These are phyloP conservation scores for Porites cylindrica DNA, from an alignment of 92 coral and sea anemone genomes.

Conservation along the genomic window DNA sequence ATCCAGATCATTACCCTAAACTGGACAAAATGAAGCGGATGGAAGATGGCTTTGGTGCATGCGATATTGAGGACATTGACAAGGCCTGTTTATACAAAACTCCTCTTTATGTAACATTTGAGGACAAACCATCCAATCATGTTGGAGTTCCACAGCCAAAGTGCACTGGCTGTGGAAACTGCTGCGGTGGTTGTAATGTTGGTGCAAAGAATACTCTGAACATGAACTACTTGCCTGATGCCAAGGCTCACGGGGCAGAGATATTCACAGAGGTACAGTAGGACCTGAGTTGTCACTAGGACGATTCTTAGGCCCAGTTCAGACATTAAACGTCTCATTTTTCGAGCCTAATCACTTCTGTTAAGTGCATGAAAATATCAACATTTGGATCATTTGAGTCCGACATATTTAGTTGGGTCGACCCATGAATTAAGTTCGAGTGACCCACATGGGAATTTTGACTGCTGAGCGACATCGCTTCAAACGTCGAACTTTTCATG, in stretches of 20 bases:
- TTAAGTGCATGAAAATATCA: no score
- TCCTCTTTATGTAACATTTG: conserved; percentile 71
- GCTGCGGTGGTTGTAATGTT: conserved; percentile 79
- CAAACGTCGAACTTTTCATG: conserved; percentile 80
- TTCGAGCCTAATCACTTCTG: no score
- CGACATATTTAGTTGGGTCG: no score
- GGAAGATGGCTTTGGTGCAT: conserved; percentile 32
- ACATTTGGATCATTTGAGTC: no score
- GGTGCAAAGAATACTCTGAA: conserved; percentile 77
- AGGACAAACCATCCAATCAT: conserved; percentile 62
- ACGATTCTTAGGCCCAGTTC: no score
- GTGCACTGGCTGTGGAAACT: conserved; percentile 77
- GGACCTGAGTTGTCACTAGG: no score
- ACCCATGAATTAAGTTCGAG: no score
- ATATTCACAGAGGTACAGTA: conserved; percentile 64
- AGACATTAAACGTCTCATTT: no score
- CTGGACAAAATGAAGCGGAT: conserved; percentile 50
- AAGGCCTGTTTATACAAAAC: conserved; percentile 51
- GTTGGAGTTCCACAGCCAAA: conserved; percentile 73
- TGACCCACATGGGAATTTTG: no score
- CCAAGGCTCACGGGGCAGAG: conserved; percentile 73
- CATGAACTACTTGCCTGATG: conserved; percentile 76
- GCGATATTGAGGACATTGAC: conserved; percentile 75
- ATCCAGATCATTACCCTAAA: conserved; percentile 53
- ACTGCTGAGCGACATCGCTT: background rate